phyloP scores from a whole-genome alignment of 2,113 vertebrate species.

The Todiramphus saurophagus region DNA sequence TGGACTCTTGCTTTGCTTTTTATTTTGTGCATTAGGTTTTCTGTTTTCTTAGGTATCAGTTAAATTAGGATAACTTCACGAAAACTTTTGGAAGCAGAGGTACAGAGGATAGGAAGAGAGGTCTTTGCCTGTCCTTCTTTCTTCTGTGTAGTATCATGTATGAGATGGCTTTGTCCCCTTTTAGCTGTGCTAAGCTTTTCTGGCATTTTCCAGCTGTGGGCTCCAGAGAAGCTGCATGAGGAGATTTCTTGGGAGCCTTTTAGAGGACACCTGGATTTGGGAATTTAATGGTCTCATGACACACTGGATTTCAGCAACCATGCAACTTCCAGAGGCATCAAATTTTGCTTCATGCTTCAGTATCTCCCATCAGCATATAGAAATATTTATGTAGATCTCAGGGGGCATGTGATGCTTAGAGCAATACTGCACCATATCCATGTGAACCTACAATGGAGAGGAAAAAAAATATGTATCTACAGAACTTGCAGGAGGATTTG shows the following conservation, averaged over 20 bases:
- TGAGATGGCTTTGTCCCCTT: not conserved
- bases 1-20: not conserved
- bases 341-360: not conserved
- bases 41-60: not conserved
- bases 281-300: not conserved
- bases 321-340: not conserved
- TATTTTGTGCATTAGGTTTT: not conserved
- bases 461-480: rapidly evolving
- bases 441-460: not conserved
- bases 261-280: not conserved
- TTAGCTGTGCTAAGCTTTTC: rapidly evolving
- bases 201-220: not conserved
- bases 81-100: not conserved
- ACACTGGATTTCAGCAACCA: not conserved
- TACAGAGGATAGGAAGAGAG: not conserved
- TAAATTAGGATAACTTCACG: not conserved
- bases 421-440: not conserved
- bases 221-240: not conserved
- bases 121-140: not conserved
- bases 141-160: not conserved
- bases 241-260: not conserved
- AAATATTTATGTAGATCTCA: not conserved
- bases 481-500: not conserved
- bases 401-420: not conserved
- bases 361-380: not conserved